Base-by-base conservation (phyloP, 1,140 invertebrate genomes). In the Trichonephila inaurata region DNA sequence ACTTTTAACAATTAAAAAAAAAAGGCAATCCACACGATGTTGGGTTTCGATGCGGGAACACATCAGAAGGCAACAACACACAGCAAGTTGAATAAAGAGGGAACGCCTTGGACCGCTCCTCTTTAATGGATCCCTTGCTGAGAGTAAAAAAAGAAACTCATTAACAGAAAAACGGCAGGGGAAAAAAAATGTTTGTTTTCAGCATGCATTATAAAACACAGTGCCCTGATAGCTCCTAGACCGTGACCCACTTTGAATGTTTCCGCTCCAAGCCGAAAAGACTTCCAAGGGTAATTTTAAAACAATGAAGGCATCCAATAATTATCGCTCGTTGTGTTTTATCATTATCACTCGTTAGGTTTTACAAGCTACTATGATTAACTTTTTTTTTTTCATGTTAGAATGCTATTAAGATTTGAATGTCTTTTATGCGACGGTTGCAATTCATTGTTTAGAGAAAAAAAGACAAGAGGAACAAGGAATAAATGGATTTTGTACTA, bases 131-230 rank as follows among this genome's bases (percentile, higher is more conserved):
- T 77, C 28, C 28, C 72, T 77, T 40, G 33, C 72, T 18, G 72
- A 14, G 28, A 77, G 28, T 33, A 18, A 40, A 33, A 77, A 77
- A 77, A 77, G 33, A 6, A 16, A 10, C 28, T 77, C 72, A 77
- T 77, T 77, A 77, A 77, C 24, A 77, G 72, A 40, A 18, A 24
- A 72, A 77, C 72, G 24, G 72, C 16, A 6, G 19, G 33, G 6
- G 72, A 21, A 77, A 72, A 72, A 77, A 77, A 77, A 77, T 40
- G 72, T 40, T 77, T 77, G 72, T 77, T 77, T 77, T 77, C 72
- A 77, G 18, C 72, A 40, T 16, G 72, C 24, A 77, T 14, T 40
- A 40, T 77, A 77, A 33, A 77, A 72, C 28, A 16, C 24, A 66
- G 2, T 77, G 62, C 72, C 16, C 72, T 77, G 33, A 28, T 18